These are phyloP conservation scores for Erpetoichthys calabaricus DNA, from an alignment of 2,797 vertebrate genomes.

Conservation along the genomic window DNA sequence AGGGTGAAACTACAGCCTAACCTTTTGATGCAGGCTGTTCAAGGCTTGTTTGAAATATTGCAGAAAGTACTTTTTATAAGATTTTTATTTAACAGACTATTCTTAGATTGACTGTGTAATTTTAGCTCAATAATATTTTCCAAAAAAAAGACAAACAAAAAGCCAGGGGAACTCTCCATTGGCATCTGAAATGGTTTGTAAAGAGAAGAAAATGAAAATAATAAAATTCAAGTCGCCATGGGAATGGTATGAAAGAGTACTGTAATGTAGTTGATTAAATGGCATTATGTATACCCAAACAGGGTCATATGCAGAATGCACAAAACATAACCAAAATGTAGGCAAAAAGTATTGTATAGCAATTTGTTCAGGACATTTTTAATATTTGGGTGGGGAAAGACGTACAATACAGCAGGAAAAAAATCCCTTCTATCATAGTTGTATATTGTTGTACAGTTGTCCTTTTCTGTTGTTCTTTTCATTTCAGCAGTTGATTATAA, in stretches of 20 bases:
- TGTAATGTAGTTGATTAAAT: constrained; percentile 35
- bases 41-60: too few species aligned
- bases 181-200: too few species aligned
- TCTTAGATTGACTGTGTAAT: constrained; percentile 27
- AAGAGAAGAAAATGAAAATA: constrained; percentile 3
- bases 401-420: constrained; percentile 25
- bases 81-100: constrained; percentile 38
- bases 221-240: constrained; percentile 36
- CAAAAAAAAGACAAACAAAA: constrained; percentile 30
- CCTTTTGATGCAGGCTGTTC: constrained; percentile 22
- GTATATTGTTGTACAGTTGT: constrained; percentile 95
- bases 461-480: constrained; percentile 66
- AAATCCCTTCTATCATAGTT: constrained; percentile 75
- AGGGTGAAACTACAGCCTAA: constrained; percentile 34
- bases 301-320: constrained; percentile 63
- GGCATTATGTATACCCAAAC: constrained; percentile 55
- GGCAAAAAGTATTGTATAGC: constrained; percentile 63
- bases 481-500: constrained; percentile 82
- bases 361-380: constrained; percentile 91
- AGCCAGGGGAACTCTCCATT: too few species aligned
- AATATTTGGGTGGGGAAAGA: background rate
- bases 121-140: constrained; percentile 34
- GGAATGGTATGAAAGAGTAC: constrained; percentile 43
- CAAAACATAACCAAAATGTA: constrained; percentile 85
- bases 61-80: constrained; percentile 9